Conservation (phyloP, 1,140 invertebrate genomes). For the Holcopasites calliopsidis region DNA sequence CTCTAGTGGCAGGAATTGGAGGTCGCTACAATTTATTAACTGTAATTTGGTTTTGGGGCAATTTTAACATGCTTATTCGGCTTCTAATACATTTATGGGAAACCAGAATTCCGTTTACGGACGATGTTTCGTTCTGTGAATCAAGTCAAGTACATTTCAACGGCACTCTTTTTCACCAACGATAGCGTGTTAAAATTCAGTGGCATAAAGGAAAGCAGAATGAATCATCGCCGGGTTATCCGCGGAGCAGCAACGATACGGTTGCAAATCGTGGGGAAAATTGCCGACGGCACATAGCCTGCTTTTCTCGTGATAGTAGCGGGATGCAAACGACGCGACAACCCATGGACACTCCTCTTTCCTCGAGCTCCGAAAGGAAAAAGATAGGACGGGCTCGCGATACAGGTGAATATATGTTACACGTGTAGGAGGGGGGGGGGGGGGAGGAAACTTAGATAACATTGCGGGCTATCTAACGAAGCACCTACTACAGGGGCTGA, state of each 20-base stretch:
- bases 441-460: constrained; percentile 25
- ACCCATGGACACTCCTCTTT: constrained; percentile 27
- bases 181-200: background rate
- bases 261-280: constrained; percentile 25
- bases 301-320: background rate
- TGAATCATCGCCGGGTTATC: constrained; percentile 3
- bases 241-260: background rate
- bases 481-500: constrained; percentile 14
- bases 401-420: background rate
- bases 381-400: constrained; percentile 21
- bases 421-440: background rate
- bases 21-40: too few relatives aligned
- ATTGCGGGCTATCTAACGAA: background rate
- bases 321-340: constrained; percentile 8
- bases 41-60: too few relatives aligned
- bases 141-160: too few relatives aligned
- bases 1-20: too few relatives aligned
- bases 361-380: constrained; percentile 49
- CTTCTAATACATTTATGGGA: too few relatives aligned
- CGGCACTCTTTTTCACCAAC: background rate
- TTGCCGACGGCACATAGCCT: constrained; percentile 34
- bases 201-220: constrained; percentile 1
- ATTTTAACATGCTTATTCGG: too few relatives aligned
- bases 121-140: too few relatives aligned
- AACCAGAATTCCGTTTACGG: too few relatives aligned